Base-by-base conservation (phyloP, 2,888 invertebrate species). In the Dasypolia templi region DNA sequence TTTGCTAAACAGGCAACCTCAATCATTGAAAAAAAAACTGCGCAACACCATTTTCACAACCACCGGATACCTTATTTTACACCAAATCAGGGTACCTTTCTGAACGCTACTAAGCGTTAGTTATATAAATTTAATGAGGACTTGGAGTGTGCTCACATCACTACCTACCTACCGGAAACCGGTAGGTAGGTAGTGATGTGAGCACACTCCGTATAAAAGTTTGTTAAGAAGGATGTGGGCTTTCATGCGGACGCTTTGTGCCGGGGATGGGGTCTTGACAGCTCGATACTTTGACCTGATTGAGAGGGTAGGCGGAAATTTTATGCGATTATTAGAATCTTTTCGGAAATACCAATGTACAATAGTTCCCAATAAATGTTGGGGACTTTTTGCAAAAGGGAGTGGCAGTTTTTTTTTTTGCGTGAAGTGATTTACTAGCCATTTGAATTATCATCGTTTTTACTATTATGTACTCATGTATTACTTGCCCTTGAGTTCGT, bases 221-320 rank as follows among this genome's bases (percentile, higher is more conserved):
- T 72, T 63, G 67, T 76, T 67, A 77, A 82, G 82, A 68, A 75
- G 72, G 83, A 83, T 82, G 78, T 81, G 72, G 79, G 71, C 82
- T 82, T 84, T 84, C 84, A 81, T 70, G 77, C 77, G 72, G 76
- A 78, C 35, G 72, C 68, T 81, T 79, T 82, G 77, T 81, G 74
- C 70, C 70, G 71, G 61, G 67, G 58, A 61, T 42, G 73, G 72
- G 62, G 49, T 44, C 55, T 46, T 61, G 44, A 72, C 84, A 56
- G 64, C 58, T 62, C 58, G 69, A 81, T 77, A 84, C 82, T 84
- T 68, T 35, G 46, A 61, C 44, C 63, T 81, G 72, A 84, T 77
- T 64, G 72, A 82, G 73, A 72, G 77, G 72, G 74, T 53, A 65
- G 42, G 26, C 22, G n/a, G 55, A 77, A 42, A 62, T 70, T 79